Evolutionary conservation across 2,888 invertebrate genomes (phyloP).

Genomic region (Drosophila nr. perissopoda): DNA sequence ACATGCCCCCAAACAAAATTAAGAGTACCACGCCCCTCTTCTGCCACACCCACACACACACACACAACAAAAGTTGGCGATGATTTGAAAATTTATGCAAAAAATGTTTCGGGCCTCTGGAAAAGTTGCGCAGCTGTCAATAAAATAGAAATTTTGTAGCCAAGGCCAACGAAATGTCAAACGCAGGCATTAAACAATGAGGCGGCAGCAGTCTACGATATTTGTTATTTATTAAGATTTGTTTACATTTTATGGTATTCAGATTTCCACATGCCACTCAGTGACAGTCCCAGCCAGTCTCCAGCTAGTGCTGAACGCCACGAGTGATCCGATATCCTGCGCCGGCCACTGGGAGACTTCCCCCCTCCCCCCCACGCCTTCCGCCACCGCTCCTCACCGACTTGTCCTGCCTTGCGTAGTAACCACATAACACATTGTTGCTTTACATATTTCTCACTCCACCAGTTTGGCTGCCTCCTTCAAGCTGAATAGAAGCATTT

Average conservation of each 20-base stretch:
- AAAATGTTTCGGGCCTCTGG: constrained; percentile 31
- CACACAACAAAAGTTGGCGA: constrained; percentile 29
- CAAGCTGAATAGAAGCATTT: constrained; percentile 36
- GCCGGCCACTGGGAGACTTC: constrained; percentile 31
- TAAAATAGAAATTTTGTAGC: constrained; percentile 63
- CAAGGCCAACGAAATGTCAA: constrained; percentile 29
- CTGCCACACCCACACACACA: constrained; percentile 6
- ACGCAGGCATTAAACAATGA: constrained; percentile 22
- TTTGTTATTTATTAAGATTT: constrained; percentile 73
- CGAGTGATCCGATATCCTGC: constrained; percentile 13
- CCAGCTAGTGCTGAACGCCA: not conserved
- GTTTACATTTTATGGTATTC: constrained; percentile 63
- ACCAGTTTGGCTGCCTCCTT: not conserved
- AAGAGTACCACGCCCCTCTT: constrained; percentile 2
- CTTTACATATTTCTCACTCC: constrained; percentile 41
- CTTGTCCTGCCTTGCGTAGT: no score
- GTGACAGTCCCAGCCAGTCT: not conserved
- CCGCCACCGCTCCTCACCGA: not conserved
- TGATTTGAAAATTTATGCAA: constrained; percentile 68
- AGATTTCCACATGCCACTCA: constrained; percentile 32
- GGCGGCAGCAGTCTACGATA: constrained; percentile 32
- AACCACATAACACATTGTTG: constrained; percentile 3
- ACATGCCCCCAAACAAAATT: constrained; percentile 13
- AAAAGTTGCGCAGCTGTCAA: constrained; percentile 66
- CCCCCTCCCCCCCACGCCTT: rapidly evolving